Evolutionary conservation across 2,888 invertebrate species (phyloP).

Genomic region (Ernsta delagoae): DNA sequence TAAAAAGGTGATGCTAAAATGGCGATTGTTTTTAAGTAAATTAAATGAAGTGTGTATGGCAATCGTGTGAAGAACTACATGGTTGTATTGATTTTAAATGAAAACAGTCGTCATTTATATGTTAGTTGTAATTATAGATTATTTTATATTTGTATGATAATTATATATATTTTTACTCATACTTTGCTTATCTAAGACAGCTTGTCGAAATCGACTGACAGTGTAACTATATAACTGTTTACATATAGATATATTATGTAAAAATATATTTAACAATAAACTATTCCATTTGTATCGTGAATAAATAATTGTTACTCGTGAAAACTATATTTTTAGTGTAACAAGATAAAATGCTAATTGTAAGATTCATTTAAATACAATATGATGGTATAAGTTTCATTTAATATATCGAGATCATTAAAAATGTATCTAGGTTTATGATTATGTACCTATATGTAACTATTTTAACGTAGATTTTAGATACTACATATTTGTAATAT

Average conservation of each 20-base stretch:
- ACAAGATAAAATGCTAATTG: conserved; percentile 26
- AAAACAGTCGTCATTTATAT: background rate
- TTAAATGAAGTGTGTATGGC: background rate
- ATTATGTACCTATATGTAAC: conserved; percentile 29
- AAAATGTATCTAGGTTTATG: conserved; percentile 35
- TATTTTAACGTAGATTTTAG: conserved; percentile 38
- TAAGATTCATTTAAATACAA: conserved; percentile 33
- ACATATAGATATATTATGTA: conserved; percentile 14
- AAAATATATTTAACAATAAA: conserved; percentile 27
- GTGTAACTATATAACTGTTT: conserved; percentile 21
- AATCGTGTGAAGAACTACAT: background rate
- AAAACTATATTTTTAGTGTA: conserved; percentile 37
- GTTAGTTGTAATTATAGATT: background rate
- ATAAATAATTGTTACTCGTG: conserved; percentile 32
- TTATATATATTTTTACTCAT: conserved; percentile 26
- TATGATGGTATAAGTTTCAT: background rate
- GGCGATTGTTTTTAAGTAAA: conserved; percentile 6
- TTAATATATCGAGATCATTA: conserved; percentile 7
- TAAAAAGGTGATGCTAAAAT: conserved; percentile 2
- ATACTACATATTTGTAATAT: conserved; percentile 44
- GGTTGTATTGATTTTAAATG: background rate
- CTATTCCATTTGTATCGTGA: conserved; percentile 39
- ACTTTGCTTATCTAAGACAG: conserved; percentile 4
- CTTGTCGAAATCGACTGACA: conserved; percentile 34
- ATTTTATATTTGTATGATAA: conserved; percentile 26